Percentiles rank a stretch among this genome's conserved stretches.
Conservation (phyloP, 2,888 invertebrate species). For the Volucella zonaria region DNA sequence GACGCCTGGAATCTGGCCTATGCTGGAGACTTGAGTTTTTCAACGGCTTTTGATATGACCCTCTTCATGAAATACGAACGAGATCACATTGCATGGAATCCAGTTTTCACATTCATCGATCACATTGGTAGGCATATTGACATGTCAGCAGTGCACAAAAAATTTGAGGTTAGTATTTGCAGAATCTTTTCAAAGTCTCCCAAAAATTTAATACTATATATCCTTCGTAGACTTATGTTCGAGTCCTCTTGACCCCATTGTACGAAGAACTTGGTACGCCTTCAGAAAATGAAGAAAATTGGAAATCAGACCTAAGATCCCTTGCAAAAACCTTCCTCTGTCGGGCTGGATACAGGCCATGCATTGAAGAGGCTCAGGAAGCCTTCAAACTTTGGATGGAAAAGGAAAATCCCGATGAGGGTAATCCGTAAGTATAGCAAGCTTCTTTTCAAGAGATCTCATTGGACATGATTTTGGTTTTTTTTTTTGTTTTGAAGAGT, state of each 20-base stretch:
- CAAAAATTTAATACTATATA: background rate
- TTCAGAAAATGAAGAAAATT: constrained; percentile 85
- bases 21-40: constrained; percentile 89
- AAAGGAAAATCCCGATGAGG: constrained; percentile 88
- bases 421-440: constrained; percentile 88
- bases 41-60: constrained; percentile 90
- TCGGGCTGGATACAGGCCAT: constrained; percentile 89
- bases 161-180: constrained; percentile 86
- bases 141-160: constrained; percentile 86
- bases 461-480: background rate
- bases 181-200: no score
- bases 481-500: constrained; percentile 83
- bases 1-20: constrained; percentile 91
- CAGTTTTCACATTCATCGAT: constrained; percentile 92
- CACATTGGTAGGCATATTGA: constrained; percentile 90
- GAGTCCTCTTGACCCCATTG: constrained; percentile 87
- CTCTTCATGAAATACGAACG: constrained; percentile 89
- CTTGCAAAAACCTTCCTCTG: constrained; percentile 89
- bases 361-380: constrained; percentile 89
- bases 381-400: constrained; percentile 90
- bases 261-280: constrained; percentile 87
- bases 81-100: constrained; percentile 91
- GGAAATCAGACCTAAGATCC: constrained; percentile 87
- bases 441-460: background rate
- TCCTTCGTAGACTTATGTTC: constrained; percentile 86